Conservation (phyloP, 2,888 invertebrate species). For the Mythimna impura region DNA sequence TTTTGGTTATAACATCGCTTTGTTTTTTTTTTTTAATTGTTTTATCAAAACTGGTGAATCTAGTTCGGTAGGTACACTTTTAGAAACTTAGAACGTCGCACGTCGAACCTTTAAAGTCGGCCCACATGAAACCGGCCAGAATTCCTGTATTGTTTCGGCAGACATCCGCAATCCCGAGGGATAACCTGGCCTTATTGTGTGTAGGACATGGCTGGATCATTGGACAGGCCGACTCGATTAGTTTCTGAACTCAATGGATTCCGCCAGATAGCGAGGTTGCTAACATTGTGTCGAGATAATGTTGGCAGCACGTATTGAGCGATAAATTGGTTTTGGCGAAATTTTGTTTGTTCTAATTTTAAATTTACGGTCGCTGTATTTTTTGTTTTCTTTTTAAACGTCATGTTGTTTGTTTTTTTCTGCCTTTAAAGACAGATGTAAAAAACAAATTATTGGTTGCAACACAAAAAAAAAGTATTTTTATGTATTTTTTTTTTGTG, state of each 20-base stretch:
- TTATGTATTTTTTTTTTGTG: no score
- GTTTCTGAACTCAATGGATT: conserved; percentile 66
- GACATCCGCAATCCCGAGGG: conserved; percentile 67
- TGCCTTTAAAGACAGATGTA: background rate
- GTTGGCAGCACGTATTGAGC: conserved; percentile 27
- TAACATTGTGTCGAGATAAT: conserved; percentile 52
- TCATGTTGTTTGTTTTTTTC: background rate
- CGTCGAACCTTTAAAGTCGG: conserved; percentile 46
- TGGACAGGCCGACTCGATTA: conserved; percentile 69
- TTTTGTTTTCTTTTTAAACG: background rate
- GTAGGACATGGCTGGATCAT: conserved; percentile 66
- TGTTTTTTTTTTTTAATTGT: background rate
- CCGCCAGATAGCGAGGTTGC: conserved; percentile 38
- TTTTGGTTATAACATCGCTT: background rate
- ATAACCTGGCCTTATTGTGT: conserved; percentile 70
- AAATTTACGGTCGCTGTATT: conserved; percentile 8
- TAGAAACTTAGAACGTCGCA: conserved; percentile 45
- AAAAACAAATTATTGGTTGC: no score
- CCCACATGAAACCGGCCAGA: conserved; percentile 58
- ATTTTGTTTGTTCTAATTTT: conserved; percentile 39
- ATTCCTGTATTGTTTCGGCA: conserved; percentile 69
- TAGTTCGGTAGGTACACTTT: background rate
- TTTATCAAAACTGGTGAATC: background rate
- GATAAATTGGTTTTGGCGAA: conserved; percentile 23
- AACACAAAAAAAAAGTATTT: no score